Base-by-base conservation (phyloP, 2,888 invertebrate genomes). In the Stenolophus ochropezus region DNA sequence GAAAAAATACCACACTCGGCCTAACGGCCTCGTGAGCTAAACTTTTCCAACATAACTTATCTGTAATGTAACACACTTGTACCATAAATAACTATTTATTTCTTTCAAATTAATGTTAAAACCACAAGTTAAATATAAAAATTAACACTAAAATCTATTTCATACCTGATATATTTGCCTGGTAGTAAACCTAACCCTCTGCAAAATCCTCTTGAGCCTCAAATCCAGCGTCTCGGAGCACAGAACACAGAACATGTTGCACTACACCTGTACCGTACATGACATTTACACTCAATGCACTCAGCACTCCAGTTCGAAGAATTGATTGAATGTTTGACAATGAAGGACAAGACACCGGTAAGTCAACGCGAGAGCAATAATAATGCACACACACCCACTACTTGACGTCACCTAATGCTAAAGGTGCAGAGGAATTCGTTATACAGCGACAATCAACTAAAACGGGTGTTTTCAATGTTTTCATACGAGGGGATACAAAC, bases 161-260 rank as follows among this genome's bases (percentile, higher is more conserved):
- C 78, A 18, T 69, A 78, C 78, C 78, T 58, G 51, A 69, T 78
- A 78, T 6, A 78, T 23, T 23, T 69, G 65, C 16, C 69, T 65
- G 21, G 47, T 49, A 1, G 78, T 47, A 78, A 69, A 78, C 6
- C 65, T 20, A 23, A 78, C 47, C 51, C 78, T 49, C 8, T 78
- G 69, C 6, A 78, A 61, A 21, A 78, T 23, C 23, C 65, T 5
- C 25, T 78, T 69, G 0, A 78, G 16, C 65, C 69, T 78, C 21
- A 21, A 78, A 69, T 61, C 65, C 3, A 78, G 16, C 11, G 65
- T 78, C 47, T 78, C 51, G 21, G 49, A 49, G 16, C 78, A 78
- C 78, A 78, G 8, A 21, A 78, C 42, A 69, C 78, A 78, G 23
- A 69, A 65, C 78, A 78, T 78, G 47, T 61, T 27, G 16, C n/a